Conservation (phyloP, 2,797 vertebrate genomes). For the Cyprinella venusta region DNA sequence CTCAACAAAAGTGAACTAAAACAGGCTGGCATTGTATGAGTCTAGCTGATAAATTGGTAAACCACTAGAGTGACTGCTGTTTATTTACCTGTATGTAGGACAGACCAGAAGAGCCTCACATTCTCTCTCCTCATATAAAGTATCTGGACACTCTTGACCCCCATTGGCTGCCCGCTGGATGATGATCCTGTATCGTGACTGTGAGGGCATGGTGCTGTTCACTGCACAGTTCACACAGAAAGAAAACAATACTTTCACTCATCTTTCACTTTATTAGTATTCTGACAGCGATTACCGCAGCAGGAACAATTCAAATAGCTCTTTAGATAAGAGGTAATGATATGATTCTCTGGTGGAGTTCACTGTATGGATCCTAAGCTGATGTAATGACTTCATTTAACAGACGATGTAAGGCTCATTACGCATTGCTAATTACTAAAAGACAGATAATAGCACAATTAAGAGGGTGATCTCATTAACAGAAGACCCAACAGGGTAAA, state of each 20-base stretch:
- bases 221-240: conserved; percentile 71
- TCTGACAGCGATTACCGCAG: conserved; percentile 25
- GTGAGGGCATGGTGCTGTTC: conserved; percentile 80
- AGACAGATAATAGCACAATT: conserved; percentile 78
- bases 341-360: conserved; percentile 38
- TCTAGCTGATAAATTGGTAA: not conserved
- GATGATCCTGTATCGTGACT: conserved; percentile 89
- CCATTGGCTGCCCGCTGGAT: conserved; percentile 83
- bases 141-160: conserved; percentile 93
- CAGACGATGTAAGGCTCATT: conserved; percentile 69
- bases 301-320: conserved; percentile 17
- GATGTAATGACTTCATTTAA: conserved; percentile 73
- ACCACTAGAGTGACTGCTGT: not conserved
- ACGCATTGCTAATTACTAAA: conserved; percentile 77
- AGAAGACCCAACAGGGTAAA: conserved; percentile 70
- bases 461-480: conserved; percentile 75
- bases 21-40: not conserved
- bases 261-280: conserved; percentile 34
- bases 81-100: conserved; percentile 84
- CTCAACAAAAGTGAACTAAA: not conserved
- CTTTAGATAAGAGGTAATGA: conserved; percentile 47
- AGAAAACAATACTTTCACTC: conserved; percentile 26
- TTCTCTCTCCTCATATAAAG: conserved; percentile 92
- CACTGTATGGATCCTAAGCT: conserved; percentile 62
- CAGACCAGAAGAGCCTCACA: conserved; percentile 88